A percentile compares a stretch with the other conserved stretches of the same genome.
phyloP scores from a whole-genome alignment of 2,113 vertebrate species.

The Willisornis vidua region DNA sequence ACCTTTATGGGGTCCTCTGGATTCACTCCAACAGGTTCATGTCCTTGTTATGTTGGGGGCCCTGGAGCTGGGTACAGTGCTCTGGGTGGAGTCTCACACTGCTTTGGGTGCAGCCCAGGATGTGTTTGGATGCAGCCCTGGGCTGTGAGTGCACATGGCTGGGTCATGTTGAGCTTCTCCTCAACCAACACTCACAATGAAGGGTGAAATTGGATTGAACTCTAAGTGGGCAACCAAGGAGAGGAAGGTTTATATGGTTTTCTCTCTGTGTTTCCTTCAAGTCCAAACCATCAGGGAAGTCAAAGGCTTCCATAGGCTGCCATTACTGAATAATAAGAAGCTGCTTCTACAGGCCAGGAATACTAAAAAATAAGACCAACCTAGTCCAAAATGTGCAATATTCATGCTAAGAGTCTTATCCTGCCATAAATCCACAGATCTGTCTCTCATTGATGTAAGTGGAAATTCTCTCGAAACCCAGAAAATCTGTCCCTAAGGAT shows the following conservation, averaged over 20 bases:
- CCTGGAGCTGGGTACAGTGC: background rate
- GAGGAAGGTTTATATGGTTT: background rate
- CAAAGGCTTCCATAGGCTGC: background rate
- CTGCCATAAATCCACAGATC: background rate
- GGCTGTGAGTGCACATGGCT: background rate
- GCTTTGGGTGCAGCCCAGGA: background rate
- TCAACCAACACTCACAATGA: background rate
- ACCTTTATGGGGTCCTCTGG: background rate
- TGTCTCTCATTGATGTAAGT: background rate
- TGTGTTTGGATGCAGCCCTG: background rate
- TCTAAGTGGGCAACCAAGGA: background rate
- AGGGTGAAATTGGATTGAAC: background rate
- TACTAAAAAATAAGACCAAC: background rate
- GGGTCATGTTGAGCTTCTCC: background rate
- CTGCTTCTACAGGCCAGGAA: background rate
- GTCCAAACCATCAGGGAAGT: background rate
- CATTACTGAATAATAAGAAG: background rate
- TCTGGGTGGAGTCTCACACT: background rate
- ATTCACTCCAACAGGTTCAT: background rate
- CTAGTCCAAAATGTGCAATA: background rate
- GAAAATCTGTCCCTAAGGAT: background rate
- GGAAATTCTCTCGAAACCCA: background rate
- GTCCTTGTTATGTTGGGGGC: background rate
- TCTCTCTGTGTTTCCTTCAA: background rate
- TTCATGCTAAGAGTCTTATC: background rate